phyloP scores from a whole-genome alignment of 2,888 invertebrate genomes.

The Cosmia trapezina region DNA sequence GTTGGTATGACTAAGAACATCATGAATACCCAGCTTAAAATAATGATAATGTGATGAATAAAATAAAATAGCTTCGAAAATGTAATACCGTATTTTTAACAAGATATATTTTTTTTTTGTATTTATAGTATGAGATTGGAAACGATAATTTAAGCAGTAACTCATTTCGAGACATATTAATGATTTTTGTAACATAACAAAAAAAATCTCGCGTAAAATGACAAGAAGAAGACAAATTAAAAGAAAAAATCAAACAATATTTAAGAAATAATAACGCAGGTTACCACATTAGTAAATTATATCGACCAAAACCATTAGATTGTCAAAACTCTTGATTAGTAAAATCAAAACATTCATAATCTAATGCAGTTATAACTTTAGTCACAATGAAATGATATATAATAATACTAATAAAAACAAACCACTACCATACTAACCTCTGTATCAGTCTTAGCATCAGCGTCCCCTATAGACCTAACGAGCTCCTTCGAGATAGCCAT shows the following conservation, averaged over 20 bases:
- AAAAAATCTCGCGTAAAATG: background rate
- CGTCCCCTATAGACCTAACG: slow-evolving; percentile 88
- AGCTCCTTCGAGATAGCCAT: slow-evolving; percentile 89
- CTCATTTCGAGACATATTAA: background rate
- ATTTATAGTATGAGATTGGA: background rate
- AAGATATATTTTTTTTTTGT: background rate
- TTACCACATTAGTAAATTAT: slow-evolving; percentile 52
- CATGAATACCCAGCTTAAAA: background rate
- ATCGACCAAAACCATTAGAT: slow-evolving; percentile 74
- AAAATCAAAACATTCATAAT: slow-evolving; percentile 60
- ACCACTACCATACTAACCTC: slow-evolving; percentile 83
- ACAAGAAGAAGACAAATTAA: background rate
- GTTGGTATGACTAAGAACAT: slow-evolving; percentile 1
- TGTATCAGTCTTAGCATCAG: slow-evolving; percentile 89
- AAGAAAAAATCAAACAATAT: background rate
- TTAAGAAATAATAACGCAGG: slow-evolving; percentile 27
- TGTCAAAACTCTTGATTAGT: slow-evolving; percentile 68
- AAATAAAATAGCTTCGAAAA: background rate
- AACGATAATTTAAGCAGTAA: background rate
- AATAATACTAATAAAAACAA: slow-evolving; percentile 52
- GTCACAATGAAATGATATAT: slow-evolving; percentile 75
- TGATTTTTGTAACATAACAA: background rate
- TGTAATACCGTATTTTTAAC: background rate
- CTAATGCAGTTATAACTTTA: slow-evolving; percentile 79
- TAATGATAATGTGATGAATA: slow-evolving; percentile 10